Conservation (phyloP, 2,888 invertebrate species). For the Frankliniella intonsa region DNA sequence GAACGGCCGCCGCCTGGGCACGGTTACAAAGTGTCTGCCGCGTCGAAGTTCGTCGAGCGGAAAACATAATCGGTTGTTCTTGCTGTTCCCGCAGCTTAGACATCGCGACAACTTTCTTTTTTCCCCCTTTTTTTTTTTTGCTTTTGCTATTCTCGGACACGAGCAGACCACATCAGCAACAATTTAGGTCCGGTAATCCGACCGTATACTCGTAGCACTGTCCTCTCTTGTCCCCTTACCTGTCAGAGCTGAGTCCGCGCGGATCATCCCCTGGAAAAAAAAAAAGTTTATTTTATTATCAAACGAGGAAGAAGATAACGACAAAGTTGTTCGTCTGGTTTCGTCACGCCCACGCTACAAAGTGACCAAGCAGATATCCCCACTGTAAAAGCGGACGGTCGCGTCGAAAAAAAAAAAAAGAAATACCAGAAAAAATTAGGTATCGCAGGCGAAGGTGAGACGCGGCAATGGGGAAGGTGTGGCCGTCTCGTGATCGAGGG, state of each 20-base stretch:
- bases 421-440: background rate
- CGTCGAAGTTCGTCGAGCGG: background rate
- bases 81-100: background rate
- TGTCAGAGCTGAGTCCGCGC: background rate
- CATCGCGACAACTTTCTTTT: background rate
- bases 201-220: no score
- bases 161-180: no score
- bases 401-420: background rate
- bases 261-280: background rate
- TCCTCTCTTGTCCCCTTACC: no score
- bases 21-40: background rate
- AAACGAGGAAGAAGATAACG: background rate
- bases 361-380: background rate
- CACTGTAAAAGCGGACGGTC: background rate
- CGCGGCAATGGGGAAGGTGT: background rate
- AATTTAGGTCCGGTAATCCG: no score
- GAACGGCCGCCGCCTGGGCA: background rate
- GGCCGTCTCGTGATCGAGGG: background rate
- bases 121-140: background rate
- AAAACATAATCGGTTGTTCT: background rate
- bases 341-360: constrained; percentile 1
- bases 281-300: background rate
- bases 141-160: no score
- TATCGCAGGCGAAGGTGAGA: background rate
- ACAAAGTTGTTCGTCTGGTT: background rate